A percentile compares a stretch with the other conserved stretches of the same genome.
These are phyloP conservation scores for Eupithecia pulchellata DNA, from an alignment of 2,888 invertebrate species.

Conservation along the genomic window DNA sequence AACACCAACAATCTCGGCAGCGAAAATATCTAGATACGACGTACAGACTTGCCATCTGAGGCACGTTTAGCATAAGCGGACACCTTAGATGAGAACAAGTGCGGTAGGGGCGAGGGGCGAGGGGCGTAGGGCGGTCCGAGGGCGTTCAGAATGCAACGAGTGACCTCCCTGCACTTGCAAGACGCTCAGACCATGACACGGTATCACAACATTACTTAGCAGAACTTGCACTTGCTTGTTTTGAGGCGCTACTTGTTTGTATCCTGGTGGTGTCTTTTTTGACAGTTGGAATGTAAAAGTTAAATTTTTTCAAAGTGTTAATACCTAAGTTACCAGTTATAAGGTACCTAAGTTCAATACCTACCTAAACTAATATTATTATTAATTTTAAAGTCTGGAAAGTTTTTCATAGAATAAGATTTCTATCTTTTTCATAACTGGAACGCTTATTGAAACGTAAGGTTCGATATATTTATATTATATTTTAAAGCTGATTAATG, in stretches of 20 bases:
- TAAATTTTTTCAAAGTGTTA: no score
- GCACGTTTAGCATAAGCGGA: slow-evolving; percentile 76
- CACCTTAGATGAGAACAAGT: slow-evolving; percentile 84
- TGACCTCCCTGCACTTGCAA: slow-evolving; percentile 65
- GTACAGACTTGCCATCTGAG: slow-evolving; percentile 20
- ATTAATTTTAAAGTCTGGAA: no score
- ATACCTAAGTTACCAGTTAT: no score
- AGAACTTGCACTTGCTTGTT: slow-evolving; percentile 15
- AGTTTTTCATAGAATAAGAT: background rate
- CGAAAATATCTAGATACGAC: background rate
- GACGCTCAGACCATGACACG: slow-evolving; percentile 13
- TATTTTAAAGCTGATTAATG: background rate
- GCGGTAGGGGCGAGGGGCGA: slow-evolving; percentile 54
- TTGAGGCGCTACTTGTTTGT: background rate
- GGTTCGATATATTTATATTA: background rate
- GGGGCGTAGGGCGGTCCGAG: slow-evolving; percentile 70
- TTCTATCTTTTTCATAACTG: background rate
- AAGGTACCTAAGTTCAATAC: no score
- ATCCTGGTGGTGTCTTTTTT: background rate
- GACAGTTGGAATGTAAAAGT: background rate
- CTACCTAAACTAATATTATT: no score
- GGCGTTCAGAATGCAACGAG: slow-evolving; percentile 67
- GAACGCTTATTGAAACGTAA: no score
- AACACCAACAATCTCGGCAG: background rate
- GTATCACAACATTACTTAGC: slow-evolving; percentile 12